Evolutionary conservation across 2,888 invertebrate species (phyloP).

Genomic region (Pterobdella sp.): DNA sequence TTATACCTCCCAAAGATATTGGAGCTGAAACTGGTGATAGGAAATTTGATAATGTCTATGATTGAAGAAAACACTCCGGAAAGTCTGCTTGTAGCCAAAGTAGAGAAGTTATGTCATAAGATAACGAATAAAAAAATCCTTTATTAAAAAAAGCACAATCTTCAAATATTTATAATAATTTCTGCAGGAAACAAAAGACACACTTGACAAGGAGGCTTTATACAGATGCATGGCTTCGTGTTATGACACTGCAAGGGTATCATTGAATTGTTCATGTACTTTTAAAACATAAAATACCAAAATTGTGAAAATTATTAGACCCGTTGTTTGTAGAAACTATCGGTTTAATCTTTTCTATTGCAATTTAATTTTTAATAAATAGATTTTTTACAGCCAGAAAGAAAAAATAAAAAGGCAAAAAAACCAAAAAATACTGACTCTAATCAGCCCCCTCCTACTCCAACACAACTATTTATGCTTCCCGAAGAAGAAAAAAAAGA

Average conservation of each 20-base stretch:
- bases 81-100: conserved; percentile 46
- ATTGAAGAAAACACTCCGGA: conserved; percentile 51
- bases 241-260: conserved; percentile 40
- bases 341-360: not conserved
- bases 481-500: not conserved
- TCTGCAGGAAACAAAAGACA: conserved; percentile 50
- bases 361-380: not conserved
- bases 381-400: not conserved
- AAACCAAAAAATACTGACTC: not conserved
- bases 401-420: not conserved
- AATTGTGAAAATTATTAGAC: too few relatives aligned
- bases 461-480: not conserved
- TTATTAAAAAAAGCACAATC: not conserved
- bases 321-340: not conserved
- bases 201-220: conserved; percentile 49
- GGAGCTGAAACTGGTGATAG: conserved; percentile 45
- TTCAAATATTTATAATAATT: not conserved
- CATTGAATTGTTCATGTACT: not conserved
- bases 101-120: conserved; percentile 29
- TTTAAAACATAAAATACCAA: too few relatives aligned
- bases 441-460: not conserved
- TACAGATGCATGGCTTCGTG: conserved; percentile 47
- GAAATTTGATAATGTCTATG: conserved; percentile 47
- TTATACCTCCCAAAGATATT: conserved; percentile 36
- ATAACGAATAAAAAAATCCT: not conserved